Evolutionary conservation across 2,888 invertebrate genomes (phyloP), one percentile per base, ranked within the genome.

Genomic region (Flexamia atlantica): DNA sequence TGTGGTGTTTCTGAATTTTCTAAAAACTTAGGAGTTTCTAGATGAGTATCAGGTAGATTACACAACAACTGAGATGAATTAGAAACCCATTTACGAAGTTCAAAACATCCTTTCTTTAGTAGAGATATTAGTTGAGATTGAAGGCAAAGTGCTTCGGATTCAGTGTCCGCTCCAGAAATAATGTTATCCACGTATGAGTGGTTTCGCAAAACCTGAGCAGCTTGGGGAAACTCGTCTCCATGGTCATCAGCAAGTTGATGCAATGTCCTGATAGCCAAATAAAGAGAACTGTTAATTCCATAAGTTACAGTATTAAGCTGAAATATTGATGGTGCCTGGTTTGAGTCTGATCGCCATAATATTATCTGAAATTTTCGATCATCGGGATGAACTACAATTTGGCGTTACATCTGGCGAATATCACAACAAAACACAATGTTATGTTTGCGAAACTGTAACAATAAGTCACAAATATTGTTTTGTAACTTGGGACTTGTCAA

Each of bases 371-470:
- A 20, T 1, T 53, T 5, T 5, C 53, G 57, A 20, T 81, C 28
- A 81, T 81, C 36, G 32, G 53, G 60, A 25, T 81, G 30, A n/a
- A n/a, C n/a, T n/a, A n/a, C n/a, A n/a, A 72, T 72, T 9, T 70
- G 72, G 3, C 36, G 5, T 5, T 72, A 70, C 70, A 82, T 82
- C 20, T 82, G 42, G 17, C 42, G 20, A 17, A 82, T 68, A 30
- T 82, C 82, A 46, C 82, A 82, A n/a, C 40, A 82, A 9, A 82
- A 82, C 7, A 82, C 82, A 20, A 82, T 17, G n/a, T 82, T 68
- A 14, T 68, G 46, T 40, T 3, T 40, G 17, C 70, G 40, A 23
- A 82, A 68, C 1, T 36, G 46, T 9, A 82, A 30, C 10, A 82
- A 4, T 2, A 81, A 1, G 30, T 82, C 82, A 70, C 53, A 53